Conservation (phyloP, 1,140 invertebrate genomes). For the Drosophila baimaii region DNA sequence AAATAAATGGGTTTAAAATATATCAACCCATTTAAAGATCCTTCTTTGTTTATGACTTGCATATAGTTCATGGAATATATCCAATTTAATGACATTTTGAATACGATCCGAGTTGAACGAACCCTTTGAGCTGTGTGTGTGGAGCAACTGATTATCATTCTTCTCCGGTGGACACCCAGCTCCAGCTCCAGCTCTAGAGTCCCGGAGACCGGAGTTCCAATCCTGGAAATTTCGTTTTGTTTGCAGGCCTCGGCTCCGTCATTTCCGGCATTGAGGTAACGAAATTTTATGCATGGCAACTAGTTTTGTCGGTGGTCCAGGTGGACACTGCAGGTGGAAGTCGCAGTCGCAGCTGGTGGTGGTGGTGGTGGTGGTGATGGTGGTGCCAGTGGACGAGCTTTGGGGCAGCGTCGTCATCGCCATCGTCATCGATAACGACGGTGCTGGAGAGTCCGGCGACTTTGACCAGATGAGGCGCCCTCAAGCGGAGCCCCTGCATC, state of each 20-base stretch:
- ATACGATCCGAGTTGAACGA: constrained; percentile 35
- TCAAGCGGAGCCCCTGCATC: constrained; percentile 53
- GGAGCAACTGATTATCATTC: constrained; percentile 47
- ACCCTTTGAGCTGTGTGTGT: constrained; percentile 36
- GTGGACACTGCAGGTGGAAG: constrained; percentile 10
- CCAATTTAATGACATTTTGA: not conserved
- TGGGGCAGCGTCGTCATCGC: constrained; percentile 59
- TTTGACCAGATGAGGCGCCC: constrained; percentile 63
- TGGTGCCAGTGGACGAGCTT: constrained; percentile 35
- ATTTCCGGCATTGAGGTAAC: constrained; percentile 79
- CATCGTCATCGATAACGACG: constrained; percentile 74
- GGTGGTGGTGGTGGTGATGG: constrained; percentile 5
- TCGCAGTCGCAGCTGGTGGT: constrained; percentile 30
- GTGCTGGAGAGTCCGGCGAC: constrained; percentile 60
- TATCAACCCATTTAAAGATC: not conserved
- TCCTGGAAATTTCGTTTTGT: constrained; percentile 59
- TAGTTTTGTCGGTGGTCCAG: constrained; percentile 51
- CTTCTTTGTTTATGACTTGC: not conserved
- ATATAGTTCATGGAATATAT: not conserved
- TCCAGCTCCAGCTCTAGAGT: not conserved
- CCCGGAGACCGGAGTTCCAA: constrained; percentile 24
- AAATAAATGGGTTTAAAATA: too few species aligned
- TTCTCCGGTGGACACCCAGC: constrained; percentile 12
- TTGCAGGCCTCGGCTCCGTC: constrained; percentile 57
- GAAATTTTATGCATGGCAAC: constrained; percentile 77